These are phyloP conservation scores for Panorpa germanica DNA, from an alignment of 2,888 invertebrate genomes.

Conservation along the genomic window DNA sequence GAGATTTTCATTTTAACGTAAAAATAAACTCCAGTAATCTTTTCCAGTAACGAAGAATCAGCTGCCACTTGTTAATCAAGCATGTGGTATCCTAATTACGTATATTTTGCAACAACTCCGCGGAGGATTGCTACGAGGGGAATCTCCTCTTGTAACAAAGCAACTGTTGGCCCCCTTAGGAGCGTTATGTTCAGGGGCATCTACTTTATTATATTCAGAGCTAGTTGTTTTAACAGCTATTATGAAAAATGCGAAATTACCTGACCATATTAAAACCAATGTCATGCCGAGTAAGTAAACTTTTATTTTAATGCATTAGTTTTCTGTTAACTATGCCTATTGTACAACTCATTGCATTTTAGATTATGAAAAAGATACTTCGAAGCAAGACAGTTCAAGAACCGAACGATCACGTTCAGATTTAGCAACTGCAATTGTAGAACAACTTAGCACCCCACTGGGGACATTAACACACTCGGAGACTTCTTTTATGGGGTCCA, in stretches of 20 bases:
- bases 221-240: conserved; percentile 55
- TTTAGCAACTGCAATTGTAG: conserved; percentile 49
- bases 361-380: conserved; percentile 29
- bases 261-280: conserved; percentile 28
- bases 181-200: conserved; percentile 47
- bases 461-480: too few species aligned
- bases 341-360: conserved; percentile 6
- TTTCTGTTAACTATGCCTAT: conserved; percentile 3
- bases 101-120: conserved; percentile 34
- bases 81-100: conserved; percentile 45
- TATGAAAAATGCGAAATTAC: conserved; percentile 55
- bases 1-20: conserved; percentile 2
- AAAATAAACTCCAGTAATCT: conserved; percentile 8
- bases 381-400: conserved; percentile 32
- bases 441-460: conserved; percentile 50
- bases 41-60: conserved; percentile 45
- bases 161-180: conserved; percentile 50
- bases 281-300: conserved; percentile 19
- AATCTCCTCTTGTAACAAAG: conserved; percentile 25
- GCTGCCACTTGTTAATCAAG: conserved; percentile 43
- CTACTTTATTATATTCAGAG: conserved; percentile 54
- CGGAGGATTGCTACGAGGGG: too few species aligned
- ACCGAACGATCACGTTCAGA: conserved; percentile 42
- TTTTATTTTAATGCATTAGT: conserved; percentile 5
- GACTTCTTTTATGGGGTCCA: too few species aligned